Conservation (phyloP, 1,140 invertebrate species). For the Arion vulgaris region DNA sequence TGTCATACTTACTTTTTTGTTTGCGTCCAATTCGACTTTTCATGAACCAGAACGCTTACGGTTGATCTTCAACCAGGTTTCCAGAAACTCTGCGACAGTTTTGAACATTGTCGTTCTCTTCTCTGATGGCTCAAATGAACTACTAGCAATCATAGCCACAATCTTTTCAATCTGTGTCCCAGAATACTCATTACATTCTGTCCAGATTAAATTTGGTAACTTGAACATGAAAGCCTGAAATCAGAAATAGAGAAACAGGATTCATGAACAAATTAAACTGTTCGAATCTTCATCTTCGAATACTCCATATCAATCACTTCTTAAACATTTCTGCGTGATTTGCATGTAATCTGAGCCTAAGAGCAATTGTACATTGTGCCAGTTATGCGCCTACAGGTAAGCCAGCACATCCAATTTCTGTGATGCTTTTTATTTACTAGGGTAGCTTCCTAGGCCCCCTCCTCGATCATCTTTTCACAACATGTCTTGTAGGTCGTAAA, state of each 20-base stretch:
- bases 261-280: too few species aligned
- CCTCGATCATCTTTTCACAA: too few species aligned
- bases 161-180: conserved; percentile 54
- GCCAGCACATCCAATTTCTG: too few species aligned
- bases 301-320: too few species aligned
- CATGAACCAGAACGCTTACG: conserved; percentile 46
- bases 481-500: too few species aligned
- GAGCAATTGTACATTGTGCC: too few species aligned
- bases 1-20: conserved; percentile 27
- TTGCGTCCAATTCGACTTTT: conserved; percentile 21
- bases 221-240: conserved; percentile 66
- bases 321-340: too few species aligned
- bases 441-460: too few species aligned
- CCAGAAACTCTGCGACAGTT: conserved; percentile 55
- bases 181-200: conserved; percentile 58
- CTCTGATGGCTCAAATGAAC: conserved; percentile 32
- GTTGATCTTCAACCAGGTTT: conserved; percentile 53
- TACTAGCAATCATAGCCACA: conserved; percentile 41
- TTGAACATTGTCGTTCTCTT: conserved; percentile 52
- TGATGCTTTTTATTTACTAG: too few species aligned
- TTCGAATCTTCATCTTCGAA: too few species aligned
- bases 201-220: conserved; percentile 70
- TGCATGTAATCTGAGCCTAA: too few species aligned
- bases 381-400: too few species aligned
- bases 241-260: not conserved